A percentile compares a stretch with the other conserved stretches of the same genome.
Conservation (phyloP, 2,797 vertebrate species). For the Prionace glauca region DNA sequence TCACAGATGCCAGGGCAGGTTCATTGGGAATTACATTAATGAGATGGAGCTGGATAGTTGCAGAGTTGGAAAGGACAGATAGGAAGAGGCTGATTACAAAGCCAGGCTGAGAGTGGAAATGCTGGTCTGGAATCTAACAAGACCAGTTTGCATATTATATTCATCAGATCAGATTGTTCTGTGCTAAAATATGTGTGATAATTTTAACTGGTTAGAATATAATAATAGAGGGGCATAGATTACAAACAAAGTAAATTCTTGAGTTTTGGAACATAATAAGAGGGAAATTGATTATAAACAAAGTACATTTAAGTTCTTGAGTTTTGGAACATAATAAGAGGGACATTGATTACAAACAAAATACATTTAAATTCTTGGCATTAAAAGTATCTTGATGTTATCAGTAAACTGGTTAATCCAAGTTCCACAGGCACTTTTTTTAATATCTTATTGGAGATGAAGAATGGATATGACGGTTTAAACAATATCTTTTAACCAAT, state of each 20-base stretch:
- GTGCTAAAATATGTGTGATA: not conserved
- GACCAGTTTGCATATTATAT: not conserved
- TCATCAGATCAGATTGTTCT: not conserved
- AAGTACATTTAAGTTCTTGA: not conserved
- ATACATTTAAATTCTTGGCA: no score
- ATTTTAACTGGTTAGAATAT: not conserved
- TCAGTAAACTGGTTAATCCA: not conserved
- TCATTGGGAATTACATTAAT: not conserved
- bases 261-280: not conserved
- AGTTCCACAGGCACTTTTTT: not conserved
- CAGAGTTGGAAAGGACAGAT: not conserved
- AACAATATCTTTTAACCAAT: not conserved
- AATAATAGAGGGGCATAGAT: not conserved
- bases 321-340: no score
- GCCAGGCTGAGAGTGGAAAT: not conserved
- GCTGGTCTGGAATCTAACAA: not conserved
- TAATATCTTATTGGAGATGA: not conserved
- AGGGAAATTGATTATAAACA: no score
- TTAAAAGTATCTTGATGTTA: not conserved
- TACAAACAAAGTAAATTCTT: not conserved
- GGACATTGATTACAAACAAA: no score
- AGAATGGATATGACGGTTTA: not conserved
- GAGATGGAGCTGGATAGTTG: not conserved
- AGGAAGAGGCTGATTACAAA: not conserved
- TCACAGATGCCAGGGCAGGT: not conserved